Evolutionary conservation across 2,797 vertebrate species (phyloP).

Genomic region (Darevskia mixta): DNA sequence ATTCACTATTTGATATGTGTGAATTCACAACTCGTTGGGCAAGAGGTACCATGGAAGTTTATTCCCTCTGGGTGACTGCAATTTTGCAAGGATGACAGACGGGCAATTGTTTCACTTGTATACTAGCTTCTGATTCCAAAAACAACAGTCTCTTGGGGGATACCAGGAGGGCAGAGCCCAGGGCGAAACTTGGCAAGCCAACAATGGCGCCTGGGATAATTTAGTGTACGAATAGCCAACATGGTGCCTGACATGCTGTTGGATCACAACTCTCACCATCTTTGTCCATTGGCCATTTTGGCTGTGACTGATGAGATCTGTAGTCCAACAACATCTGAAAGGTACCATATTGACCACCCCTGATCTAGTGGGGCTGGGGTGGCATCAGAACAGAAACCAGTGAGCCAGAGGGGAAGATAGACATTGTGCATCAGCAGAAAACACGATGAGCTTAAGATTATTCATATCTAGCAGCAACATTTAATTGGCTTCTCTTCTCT

Average conservation of each 20-base stretch:
- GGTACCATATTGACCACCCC: too few relatives aligned
- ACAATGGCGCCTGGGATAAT: neutral
- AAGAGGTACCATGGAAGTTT: neutral
- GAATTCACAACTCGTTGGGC: conserved; percentile 8
- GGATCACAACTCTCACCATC: too few relatives aligned
- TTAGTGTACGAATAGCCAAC: too few relatives aligned
- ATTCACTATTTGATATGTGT: conserved; percentile 31
- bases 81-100: neutral
- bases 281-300: too few relatives aligned
- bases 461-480: neutral
- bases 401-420: neutral
- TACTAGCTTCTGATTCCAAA: neutral
- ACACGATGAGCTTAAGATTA: neutral
- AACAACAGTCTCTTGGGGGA: neutral
- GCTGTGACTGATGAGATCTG: too few relatives aligned
- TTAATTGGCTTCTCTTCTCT: neutral
- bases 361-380: neutral
- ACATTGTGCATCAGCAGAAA: neutral
- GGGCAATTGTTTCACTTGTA: neutral
- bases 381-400: neutral
- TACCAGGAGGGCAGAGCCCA: neutral
- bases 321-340: too few relatives aligned
- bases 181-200: neutral
- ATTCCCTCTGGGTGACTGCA: neutral
- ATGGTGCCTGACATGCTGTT: too few relatives aligned